Base-by-base conservation (phyloP, 2,888 invertebrate genomes). In the Xestia xanthographa region DNA sequence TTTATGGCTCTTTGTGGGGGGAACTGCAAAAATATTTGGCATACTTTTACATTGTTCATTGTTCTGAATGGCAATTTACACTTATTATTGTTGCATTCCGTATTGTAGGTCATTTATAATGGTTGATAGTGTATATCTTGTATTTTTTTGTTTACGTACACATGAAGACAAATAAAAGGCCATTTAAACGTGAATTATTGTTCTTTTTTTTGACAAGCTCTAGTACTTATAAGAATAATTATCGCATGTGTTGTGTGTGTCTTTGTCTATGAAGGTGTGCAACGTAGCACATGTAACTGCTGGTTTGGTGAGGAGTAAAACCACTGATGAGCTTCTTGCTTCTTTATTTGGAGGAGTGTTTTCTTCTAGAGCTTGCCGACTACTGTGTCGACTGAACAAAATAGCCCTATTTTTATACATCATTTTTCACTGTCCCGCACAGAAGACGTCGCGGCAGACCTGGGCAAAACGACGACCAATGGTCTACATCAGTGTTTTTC, bases 1-100 rank as follows among this genome's bases (percentile, higher is more conserved):
- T 88, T 90, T 90, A 90, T 83, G 63, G 78, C 85, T 79, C 86
- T 86, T 90, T 89, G 89, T 89, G 70, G 81, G 69, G 69, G 75
- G 82, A 84, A 80, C 76, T 79, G 75, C 67, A 80, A 79, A 86
- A 87, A 86, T 87, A 86, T 90, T 87, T 84, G 88, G 88, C 87
- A 86, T 84, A 85, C 79, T 82, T 83, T 77, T 71, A 82, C 79
- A 89, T 86, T 87, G 89, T 89, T 82, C 85, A 82, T 89, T 89
- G 88, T 86, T 85, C 72, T 71, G 68, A 69, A 63, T 66, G 69
- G 73, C 69, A 84, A 82, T 88, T 83, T 79, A 82, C 79, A 78
- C 75, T 80, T 82, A 74, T 80, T 82, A 80, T 84, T 77, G 72
- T 80, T 69, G 60, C 63, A 75, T 79, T 63, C 60, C 66, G 5